A percentile compares a stretch with the other conserved stretches of the same genome.
Conservation (phyloP, 2,113 vertebrate genomes). For the Misgurnus anguillicaudatus region DNA sequence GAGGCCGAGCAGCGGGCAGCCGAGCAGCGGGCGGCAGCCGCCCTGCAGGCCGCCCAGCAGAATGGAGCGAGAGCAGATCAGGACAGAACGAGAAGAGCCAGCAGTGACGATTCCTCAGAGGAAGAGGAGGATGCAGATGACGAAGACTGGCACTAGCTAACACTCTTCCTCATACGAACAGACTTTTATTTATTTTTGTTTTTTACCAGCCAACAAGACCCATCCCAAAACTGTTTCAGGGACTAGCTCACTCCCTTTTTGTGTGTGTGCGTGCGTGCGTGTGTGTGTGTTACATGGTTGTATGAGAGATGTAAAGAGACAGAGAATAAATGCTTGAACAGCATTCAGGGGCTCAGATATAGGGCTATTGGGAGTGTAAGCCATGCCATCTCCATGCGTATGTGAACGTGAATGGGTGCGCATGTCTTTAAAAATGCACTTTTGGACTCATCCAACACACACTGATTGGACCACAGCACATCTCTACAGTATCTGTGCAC, state of each 20-base stretch:
- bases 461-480: conserved; percentile 13
- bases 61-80: conserved; percentile 68
- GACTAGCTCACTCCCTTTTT: conserved; percentile 50
- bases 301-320: background rate
- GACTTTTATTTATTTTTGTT: conserved; percentile 15
- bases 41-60: conserved; percentile 65
- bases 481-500: conserved; percentile 19
- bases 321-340: conserved; percentile 52
- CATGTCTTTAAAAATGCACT: conserved; percentile 51
- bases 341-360: conserved; percentile 62
- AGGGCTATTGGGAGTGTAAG: conserved; percentile 69
- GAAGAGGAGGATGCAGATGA: conserved; percentile 75
- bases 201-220: conserved; percentile 20
- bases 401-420: conserved; percentile 7
- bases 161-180: background rate
- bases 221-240: conserved; percentile 59
- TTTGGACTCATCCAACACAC: conserved; percentile 50
- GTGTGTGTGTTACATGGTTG: background rate
- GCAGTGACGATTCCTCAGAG: conserved; percentile 76
- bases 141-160: conserved; percentile 72
- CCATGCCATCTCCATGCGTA: conserved; percentile 60
- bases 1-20: conserved; percentile 79
- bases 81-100: conserved; percentile 62
- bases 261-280: conserved; percentile 36
- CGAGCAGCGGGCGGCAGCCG: conserved; percentile 60